Evolutionary conservation across 1,140 invertebrate genomes (phyloP).

Genomic region (Cydia strobilella): DNA sequence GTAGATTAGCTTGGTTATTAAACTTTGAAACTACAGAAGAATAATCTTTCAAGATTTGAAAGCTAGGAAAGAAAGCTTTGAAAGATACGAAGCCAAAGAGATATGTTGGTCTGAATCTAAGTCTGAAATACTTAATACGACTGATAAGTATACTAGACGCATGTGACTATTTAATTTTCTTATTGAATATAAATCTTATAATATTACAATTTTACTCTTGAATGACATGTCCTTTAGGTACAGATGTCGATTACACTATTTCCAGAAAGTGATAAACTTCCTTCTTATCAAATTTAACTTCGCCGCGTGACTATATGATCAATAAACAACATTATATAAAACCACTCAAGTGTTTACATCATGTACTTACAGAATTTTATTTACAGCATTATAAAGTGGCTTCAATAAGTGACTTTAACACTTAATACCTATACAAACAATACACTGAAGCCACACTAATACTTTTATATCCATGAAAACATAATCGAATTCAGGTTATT

Average conservation of each 20-base stretch:
- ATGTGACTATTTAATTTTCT: too few species aligned
- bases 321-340: constrained; percentile 23
- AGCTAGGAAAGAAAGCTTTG: too few species aligned
- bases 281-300: not conserved
- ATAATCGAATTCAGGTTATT: not conserved
- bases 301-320: constrained; percentile 5
- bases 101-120: too few species aligned
- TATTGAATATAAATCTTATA: too few species aligned
- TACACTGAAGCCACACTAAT: not conserved
- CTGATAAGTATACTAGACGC: too few species aligned
- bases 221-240: not conserved
- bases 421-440: not conserved
- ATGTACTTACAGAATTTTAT: not conserved
- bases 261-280: constrained; percentile 13
- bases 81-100: too few species aligned
- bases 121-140: too few species aligned
- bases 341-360: not conserved
- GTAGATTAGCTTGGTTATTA: too few species aligned
- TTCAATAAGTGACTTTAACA: not conserved
- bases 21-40: too few species aligned
- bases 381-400: constrained; percentile 12
- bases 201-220: too few species aligned
- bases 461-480: not conserved
- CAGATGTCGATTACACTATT: not conserved
- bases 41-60: too few species aligned